Percentiles rank a stretch among this genome's conserved stretches.
Evolutionary conservation across 2,113 vertebrate species (phyloP).

Genomic region (Crotalus viridis): DNA sequence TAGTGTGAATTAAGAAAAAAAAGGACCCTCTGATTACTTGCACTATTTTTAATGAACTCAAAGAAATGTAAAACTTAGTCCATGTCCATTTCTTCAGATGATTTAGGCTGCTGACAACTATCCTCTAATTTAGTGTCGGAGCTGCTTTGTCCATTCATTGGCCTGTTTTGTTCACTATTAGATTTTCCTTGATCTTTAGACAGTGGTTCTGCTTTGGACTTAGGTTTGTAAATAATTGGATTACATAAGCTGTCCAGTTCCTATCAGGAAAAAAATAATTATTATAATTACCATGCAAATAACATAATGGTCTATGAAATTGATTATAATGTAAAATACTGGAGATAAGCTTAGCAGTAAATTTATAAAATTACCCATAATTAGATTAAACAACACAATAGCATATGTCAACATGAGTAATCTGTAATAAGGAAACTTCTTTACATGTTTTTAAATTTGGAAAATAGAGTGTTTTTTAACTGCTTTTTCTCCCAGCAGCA

Average conservation of each 20-base stretch:
- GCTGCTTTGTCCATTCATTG: slow-evolving; percentile 75
- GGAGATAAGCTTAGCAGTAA: neutral
- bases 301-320: neutral
- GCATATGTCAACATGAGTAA: neutral
- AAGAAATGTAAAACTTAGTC: slow-evolving; percentile 76
- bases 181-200: slow-evolving; percentile 76
- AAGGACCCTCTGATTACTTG: slow-evolving; percentile 73
- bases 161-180: slow-evolving; percentile 78
- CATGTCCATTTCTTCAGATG: slow-evolving; percentile 88
- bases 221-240: slow-evolving; percentile 83
- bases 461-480: neutral
- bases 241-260: slow-evolving; percentile 87
- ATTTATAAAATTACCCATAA: neutral
- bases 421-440: neutral
- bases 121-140: slow-evolving; percentile 74
- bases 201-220: slow-evolving; percentile 79
- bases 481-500: neutral
- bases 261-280: slow-evolving; percentile 61
- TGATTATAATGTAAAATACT: neutral
- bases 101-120: slow-evolving; percentile 76
- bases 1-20: slow-evolving; percentile 65
- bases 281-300: slow-evolving; percentile 1
- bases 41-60: slow-evolving; percentile 61
- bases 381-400: neutral
- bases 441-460: neutral